Base-by-base conservation (phyloP, 2,797 vertebrate species). In the Fratercula arctica region DNA sequence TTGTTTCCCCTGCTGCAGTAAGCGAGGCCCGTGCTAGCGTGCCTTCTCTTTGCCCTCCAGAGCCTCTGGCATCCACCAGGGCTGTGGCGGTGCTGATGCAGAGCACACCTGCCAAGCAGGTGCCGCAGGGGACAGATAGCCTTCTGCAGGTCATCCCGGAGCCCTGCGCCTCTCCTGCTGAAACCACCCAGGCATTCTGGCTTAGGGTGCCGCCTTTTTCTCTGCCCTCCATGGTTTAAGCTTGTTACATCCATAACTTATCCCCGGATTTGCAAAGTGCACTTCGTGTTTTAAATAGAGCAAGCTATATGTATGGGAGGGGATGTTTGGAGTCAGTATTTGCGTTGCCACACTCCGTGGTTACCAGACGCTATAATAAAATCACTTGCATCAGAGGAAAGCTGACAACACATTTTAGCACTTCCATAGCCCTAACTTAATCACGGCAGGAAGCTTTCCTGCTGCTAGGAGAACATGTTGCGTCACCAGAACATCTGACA, bases 321-420 rank as follows among this genome's bases (percentile, higher is more conserved):
- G 98, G 97, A 91, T 99, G 99, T 99, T 99, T 99, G 98, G 99
- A 98, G 98, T 95, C 97, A 98, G 97, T 98, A 98, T 99, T 98
- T 98, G 98, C 98, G 97, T 99, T 98, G 98, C 98, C 98, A 98
- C 98, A 98, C 97, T 92, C 98, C 97, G 84, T 97, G 98, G 99
- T 98, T 98, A 98, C 98, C 98, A 98, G 98, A 99, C 98, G 97
- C 99, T 98, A 99, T 99, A 98, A 99, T 98, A 98, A 98, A 98
- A 98, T 96, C 97, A 95, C 98, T 98, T 99, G 98, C 99, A 99
- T 99, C 99, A 99, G 98, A 99, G 98, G 98, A 98, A 98, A 98
- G 98, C 98, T 98, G 98, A 98, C 98, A 98, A 98, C 98, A 98
- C 98, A 98, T 98, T 98, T 98, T 98, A 98, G 98, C 98, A 98